phyloP scores from a whole-genome alignment of 2,113 vertebrate genomes.

The Gymnobelideus leadbeateri region DNA sequence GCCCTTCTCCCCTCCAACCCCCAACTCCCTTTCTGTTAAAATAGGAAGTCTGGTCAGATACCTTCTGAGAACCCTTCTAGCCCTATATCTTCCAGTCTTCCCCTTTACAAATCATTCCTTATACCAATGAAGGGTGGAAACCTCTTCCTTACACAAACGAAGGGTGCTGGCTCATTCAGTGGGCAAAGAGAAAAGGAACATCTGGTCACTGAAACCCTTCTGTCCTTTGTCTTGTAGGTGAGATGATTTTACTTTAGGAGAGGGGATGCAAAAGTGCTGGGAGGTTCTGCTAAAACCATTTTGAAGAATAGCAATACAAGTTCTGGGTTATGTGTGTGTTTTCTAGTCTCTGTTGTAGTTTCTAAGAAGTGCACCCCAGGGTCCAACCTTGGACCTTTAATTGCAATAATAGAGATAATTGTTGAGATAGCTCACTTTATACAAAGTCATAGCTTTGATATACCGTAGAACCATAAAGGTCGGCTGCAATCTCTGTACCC shows the following conservation, averaged over 20 bases:
- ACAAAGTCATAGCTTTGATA: background rate
- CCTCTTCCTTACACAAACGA: no score
- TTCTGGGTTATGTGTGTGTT: background rate
- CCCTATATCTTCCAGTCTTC: background rate
- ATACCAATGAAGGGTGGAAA: background rate
- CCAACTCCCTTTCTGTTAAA: background rate
- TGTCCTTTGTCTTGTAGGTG: background rate
- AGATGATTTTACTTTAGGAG: background rate
- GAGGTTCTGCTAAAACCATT: background rate
- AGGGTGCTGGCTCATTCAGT: no score
- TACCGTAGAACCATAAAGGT: background rate
- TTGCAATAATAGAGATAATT: background rate
- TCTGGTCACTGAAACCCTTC: background rate
- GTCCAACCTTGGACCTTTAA: background rate
- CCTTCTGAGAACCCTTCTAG: background rate
- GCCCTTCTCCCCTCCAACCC: no score
- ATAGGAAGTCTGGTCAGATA: background rate
- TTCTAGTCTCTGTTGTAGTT: background rate
- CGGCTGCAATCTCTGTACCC: background rate
- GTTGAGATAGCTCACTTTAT: background rate
- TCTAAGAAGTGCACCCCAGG: background rate
- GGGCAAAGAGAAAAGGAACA: background rate
- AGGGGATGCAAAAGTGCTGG: background rate
- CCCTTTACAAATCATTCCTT: background rate
- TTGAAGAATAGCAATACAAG: background rate